Percentiles rank a stretch among this genome's conserved stretches.
These are phyloP conservation scores for Trypoxylon attenuatum DNA, from an alignment of 2,888 invertebrate species.

Conservation along the genomic window DNA sequence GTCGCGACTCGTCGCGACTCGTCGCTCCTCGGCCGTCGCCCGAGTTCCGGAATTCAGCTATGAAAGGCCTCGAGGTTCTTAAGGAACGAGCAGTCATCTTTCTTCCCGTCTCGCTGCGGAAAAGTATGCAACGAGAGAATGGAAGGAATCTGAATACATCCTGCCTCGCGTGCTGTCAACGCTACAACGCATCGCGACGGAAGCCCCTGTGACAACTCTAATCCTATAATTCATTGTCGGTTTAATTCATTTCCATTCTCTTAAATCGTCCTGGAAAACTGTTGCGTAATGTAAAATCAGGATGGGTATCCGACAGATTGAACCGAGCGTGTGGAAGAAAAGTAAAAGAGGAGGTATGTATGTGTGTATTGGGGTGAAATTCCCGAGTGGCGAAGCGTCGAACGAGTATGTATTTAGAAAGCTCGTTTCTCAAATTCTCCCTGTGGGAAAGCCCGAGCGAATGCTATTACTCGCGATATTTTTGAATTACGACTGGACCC, in stretches of 20 bases:
- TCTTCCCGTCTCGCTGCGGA: conserved; percentile 35
- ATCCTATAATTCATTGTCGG: no score
- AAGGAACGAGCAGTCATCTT: conserved; percentile 29
- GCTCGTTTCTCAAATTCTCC: conserved; percentile 46
- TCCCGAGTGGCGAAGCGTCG: conserved; percentile 19
- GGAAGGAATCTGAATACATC: conserved; percentile 31
- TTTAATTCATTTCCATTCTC: no score
- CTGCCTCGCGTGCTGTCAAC: conserved; percentile 2
- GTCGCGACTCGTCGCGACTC: background rate
- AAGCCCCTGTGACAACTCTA: conserved; percentile 25
- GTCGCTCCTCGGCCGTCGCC: no score
- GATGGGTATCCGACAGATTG: background rate
- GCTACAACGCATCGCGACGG: no score
- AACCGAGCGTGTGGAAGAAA: conserved; percentile 6
- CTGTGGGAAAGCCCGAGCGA: conserved; percentile 29
- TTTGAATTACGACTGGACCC: conserved; percentile 48
- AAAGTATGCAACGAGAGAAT: conserved; percentile 16
- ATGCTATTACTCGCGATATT: conserved; percentile 39
- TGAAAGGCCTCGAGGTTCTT: conserved; percentile 18
- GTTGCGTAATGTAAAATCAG: conserved; percentile 7
- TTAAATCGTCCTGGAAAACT: no score
- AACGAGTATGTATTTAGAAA: conserved; percentile 37
- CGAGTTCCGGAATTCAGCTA: conserved; percentile 22
- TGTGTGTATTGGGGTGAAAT: no score
- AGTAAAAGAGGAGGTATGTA: conserved; percentile 9